phyloP scores from a whole-genome alignment of 1,140 invertebrate species.

The Monochamus saltuarius region DNA sequence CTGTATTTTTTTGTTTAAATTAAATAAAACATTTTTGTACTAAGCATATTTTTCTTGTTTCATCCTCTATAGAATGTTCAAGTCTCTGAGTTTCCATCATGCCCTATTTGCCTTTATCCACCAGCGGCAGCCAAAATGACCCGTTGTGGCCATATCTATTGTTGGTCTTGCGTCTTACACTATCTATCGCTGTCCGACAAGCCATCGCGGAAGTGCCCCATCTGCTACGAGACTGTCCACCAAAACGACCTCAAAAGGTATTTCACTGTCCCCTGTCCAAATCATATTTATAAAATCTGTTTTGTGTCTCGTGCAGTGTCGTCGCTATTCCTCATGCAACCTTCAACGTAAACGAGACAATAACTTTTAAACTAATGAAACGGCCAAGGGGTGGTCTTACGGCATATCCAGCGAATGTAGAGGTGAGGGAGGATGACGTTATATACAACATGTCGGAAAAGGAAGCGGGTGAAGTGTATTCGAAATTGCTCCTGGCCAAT shows the following conservation, averaged over 20 bases:
- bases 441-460: constrained; percentile 56
- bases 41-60: too few relatives aligned
- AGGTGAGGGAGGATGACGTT: constrained; percentile 33
- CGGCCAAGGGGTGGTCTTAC: constrained; percentile 76
- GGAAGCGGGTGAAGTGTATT: constrained; percentile 56
- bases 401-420: constrained; percentile 63
- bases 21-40: too few relatives aligned
- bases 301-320: constrained; percentile 49
- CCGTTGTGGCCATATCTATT: constrained; percentile 92
- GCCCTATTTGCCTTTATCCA: constrained; percentile 87
- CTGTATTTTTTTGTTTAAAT: too few relatives aligned
- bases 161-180: constrained; percentile 93
- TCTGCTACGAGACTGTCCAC: constrained; percentile 78
- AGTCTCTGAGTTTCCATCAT: constrained; percentile 70
- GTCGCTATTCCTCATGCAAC: constrained; percentile 59
- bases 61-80: constrained; percentile 55
- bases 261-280: constrained; percentile 1
- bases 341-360: constrained; percentile 67
- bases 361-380: constrained; percentile 86
- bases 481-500: constrained; percentile 77
- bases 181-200: constrained; percentile 85
- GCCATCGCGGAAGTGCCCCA: constrained; percentile 78
- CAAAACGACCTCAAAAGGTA: constrained; percentile 82
- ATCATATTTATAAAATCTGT: neutral
- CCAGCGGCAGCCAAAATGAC: constrained; percentile 89